Evolutionary conservation across 1,140 invertebrate genomes (phyloP).

Genomic region (Apis laboriosa): DNA sequence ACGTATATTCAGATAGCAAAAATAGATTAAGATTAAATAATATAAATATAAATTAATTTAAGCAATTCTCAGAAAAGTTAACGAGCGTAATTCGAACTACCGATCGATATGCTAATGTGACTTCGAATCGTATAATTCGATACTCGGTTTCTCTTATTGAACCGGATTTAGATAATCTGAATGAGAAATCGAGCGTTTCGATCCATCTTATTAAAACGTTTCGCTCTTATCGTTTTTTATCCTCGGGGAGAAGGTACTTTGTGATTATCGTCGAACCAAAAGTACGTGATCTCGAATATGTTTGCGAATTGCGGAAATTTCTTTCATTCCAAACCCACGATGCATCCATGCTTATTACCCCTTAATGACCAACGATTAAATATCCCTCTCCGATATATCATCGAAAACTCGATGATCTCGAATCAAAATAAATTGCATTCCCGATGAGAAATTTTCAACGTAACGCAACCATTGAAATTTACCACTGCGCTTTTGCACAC

Average conservation of each 20-base stretch:
- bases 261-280: no score
- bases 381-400: not conserved
- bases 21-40: not conserved
- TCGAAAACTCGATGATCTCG: not conserved
- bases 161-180: not conserved
- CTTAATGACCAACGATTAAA: no score
- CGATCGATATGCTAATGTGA: not conserved
- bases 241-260: not conserved
- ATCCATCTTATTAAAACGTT: not conserved
- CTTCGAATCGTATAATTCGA: not conserved
- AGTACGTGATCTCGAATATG: not conserved
- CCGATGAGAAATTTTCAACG: slow-evolving; percentile 29
- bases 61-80: not conserved
- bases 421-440: not conserved
- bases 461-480: slow-evolving; percentile 42
- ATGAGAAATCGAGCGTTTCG: not conserved
- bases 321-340: not conserved
- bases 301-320: no score
- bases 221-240: no score
- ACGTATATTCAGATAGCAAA: no score
- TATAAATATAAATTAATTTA: not conserved
- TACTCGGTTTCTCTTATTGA: not conserved
- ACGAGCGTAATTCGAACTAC: not conserved
- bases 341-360: not conserved
- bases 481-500: slow-evolving; percentile 55